Conservation (phyloP, 2,113 vertebrate genomes). For the Phoenicopterus ruber region DNA sequence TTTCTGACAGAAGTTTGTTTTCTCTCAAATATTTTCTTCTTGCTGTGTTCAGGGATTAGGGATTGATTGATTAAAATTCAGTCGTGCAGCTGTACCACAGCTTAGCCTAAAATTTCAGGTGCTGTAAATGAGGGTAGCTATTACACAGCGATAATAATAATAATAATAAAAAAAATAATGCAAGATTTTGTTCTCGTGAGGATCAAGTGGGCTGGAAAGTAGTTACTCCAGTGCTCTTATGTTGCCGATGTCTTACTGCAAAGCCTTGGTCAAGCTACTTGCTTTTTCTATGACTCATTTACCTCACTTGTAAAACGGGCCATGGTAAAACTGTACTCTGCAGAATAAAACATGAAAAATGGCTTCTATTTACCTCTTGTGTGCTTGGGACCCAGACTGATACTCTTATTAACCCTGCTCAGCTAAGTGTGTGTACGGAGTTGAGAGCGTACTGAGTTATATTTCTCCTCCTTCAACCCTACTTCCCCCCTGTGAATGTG, state of each 20-base stretch:
- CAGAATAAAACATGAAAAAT: slow-evolving; percentile 61
- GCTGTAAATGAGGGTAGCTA: neutral
- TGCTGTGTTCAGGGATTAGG: neutral
- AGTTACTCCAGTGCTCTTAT: neutral
- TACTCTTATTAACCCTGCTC: slow-evolving; percentile 55
- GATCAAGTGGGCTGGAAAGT: neutral
- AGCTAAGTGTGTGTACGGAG: slow-evolving; percentile 25
- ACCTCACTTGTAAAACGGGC: slow-evolving; percentile 21
- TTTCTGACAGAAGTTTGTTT: slow-evolving; percentile 25
- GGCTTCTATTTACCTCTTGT: slow-evolving; percentile 41
- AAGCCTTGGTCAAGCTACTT: slow-evolving; percentile 44
- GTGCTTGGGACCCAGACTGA: slow-evolving; percentile 12
- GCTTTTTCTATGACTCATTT: slow-evolving; percentile 55
- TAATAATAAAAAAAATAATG: neutral
- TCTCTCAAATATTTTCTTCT: neutral
- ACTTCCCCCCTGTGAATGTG: neutral
- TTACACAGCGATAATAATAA: neutral
- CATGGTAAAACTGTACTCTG: slow-evolving; percentile 10
- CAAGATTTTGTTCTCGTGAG: neutral
- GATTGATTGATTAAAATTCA: slow-evolving; percentile 1
- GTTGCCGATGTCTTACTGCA: slow-evolving; percentile 6
- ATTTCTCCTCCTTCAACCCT: neutral
- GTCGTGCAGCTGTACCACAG: neutral
- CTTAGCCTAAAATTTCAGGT: neutral
- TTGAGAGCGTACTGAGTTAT: neutral